phyloP scores from a whole-genome alignment of 1,140 invertebrate species.

The Pentalonia nigronervosa region DNA sequence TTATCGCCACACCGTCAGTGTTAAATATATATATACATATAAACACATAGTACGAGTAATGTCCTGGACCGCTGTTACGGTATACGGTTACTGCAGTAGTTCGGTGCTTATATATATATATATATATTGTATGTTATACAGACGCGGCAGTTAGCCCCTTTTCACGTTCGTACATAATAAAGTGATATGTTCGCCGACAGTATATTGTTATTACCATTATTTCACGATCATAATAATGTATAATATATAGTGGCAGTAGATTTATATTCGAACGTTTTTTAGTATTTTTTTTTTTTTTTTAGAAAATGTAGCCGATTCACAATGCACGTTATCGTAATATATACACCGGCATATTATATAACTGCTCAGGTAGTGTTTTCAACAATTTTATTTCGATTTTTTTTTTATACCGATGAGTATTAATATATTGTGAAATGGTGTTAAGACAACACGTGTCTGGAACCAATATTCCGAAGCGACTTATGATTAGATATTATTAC shows the following conservation, averaged over 20 bases:
- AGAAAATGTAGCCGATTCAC: no score
- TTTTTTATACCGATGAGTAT: no score
- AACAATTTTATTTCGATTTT: no score
- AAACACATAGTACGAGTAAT: neutral
- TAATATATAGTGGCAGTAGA: neutral
- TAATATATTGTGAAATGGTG: no score
- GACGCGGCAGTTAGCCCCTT: neutral
- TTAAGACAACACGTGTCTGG: no score
- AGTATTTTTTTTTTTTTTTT: neutral
- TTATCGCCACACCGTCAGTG: neutral
- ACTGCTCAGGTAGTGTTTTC: no score
- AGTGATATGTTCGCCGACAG: neutral
- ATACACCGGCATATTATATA: no score
- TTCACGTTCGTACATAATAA: neutral
- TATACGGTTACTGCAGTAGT: neutral
- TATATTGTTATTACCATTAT: neutral
- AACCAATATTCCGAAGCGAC: neutral
- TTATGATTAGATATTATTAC: neutral
- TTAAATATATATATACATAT: neutral
- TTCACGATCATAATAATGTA: neutral
- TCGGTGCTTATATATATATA: no score
- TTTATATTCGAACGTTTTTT: constrained; percentile 4
- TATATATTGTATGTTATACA: neutral
- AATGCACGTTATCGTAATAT: no score
- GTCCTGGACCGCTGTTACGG: neutral